These are phyloP conservation scores for Pogonus chalceus DNA, from an alignment of 1,140 invertebrate genomes.

Conservation along the genomic window DNA sequence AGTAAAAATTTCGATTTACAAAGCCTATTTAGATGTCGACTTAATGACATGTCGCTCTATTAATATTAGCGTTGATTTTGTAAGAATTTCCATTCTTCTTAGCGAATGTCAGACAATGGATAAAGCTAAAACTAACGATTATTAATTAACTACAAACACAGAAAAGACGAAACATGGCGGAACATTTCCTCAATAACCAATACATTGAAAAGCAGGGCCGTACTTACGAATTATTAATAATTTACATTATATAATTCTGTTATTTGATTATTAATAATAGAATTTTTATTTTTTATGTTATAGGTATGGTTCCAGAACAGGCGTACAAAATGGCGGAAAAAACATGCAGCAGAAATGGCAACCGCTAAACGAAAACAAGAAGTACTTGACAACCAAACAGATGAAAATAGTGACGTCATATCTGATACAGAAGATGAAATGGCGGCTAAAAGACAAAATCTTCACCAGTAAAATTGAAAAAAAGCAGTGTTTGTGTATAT, in stretches of 20 bases:
- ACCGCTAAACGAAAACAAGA: slow-evolving; percentile 94
- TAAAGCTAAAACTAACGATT: slow-evolving; percentile 13
- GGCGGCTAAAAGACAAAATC: slow-evolving; percentile 28
- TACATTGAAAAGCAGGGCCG: too few species aligned
- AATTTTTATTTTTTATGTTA: slow-evolving; percentile 29
- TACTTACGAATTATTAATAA: not conserved
- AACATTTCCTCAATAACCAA: slow-evolving; percentile 5
- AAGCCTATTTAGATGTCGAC: too few species aligned
- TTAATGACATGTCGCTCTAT: too few species aligned
- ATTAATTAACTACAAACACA: slow-evolving; percentile 15
- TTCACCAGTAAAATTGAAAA: slow-evolving; percentile 17
- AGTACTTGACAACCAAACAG: slow-evolving; percentile 63
- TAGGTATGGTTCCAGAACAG: slow-evolving; percentile 99
- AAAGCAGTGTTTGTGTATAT: too few species aligned
- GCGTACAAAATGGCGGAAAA: slow-evolving; percentile 98
- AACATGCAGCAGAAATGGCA: slow-evolving; percentile 98
- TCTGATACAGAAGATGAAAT: slow-evolving; percentile 35
- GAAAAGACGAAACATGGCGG: slow-evolving; percentile 16
- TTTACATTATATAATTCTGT: not conserved
- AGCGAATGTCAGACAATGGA: slow-evolving; percentile 2
- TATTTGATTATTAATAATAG: not conserved
- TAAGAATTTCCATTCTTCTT: too few species aligned
- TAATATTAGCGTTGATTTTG: too few species aligned
- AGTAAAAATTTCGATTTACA: too few species aligned
- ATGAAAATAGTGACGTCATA: slow-evolving; percentile 35